Evolutionary conservation across 2,888 invertebrate species (phyloP).

Genomic region (Lycophotia porphyrea): DNA sequence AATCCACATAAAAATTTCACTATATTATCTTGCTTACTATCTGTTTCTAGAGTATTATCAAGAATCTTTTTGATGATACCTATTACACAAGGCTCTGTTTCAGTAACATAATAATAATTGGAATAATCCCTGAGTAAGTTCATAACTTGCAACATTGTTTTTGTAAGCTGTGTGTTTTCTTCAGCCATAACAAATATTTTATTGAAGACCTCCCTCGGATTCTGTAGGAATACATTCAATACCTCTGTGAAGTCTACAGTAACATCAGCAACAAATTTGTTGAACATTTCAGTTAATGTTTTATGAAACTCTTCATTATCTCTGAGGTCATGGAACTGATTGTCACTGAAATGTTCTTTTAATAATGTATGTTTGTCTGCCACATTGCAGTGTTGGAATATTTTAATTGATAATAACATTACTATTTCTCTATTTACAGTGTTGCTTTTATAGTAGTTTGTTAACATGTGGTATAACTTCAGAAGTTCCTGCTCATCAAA

Average conservation of each 20-base stretch:
- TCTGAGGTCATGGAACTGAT: constrained; percentile 73
- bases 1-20: constrained; percentile 78
- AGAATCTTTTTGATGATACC: constrained; percentile 73
- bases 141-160: constrained; percentile 82
- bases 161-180: constrained; percentile 78
- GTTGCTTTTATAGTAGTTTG: constrained; percentile 66
- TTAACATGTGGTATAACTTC: constrained; percentile 73
- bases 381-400: constrained; percentile 76
- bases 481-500: constrained; percentile 75
- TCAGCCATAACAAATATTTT: constrained; percentile 80
- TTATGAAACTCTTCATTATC: constrained; percentile 72
- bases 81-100: constrained; percentile 81
- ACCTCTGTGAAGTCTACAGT: constrained; percentile 77
- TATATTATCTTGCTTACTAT: constrained; percentile 75
- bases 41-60: constrained; percentile 70
- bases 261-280: constrained; percentile 78
- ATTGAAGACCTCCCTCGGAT: constrained; percentile 77
- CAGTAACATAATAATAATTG: constrained; percentile 78
- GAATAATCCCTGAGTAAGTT: constrained; percentile 77
- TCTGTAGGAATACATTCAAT: constrained; percentile 81
- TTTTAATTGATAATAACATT: constrained; percentile 73
- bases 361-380: constrained; percentile 75
- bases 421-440: constrained; percentile 69
- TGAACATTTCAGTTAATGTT: constrained; percentile 80
- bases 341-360: constrained; percentile 75